Conservation (phyloP, 2,888 invertebrate species). For the Trissolcus japonicus region DNA sequence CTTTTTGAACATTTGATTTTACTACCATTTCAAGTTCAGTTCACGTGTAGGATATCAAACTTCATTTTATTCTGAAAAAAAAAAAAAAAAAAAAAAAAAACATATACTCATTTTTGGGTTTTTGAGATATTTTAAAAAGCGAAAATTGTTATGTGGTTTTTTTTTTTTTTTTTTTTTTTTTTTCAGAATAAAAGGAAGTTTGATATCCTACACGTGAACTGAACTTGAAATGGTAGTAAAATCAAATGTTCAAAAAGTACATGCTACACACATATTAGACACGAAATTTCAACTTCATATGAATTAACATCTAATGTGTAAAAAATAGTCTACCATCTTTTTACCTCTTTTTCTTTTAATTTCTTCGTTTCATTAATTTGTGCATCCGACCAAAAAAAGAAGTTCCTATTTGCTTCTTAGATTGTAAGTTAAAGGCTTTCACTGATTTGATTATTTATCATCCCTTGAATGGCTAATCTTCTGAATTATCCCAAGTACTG, state of each 20-base stretch:
- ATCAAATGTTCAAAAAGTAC: conserved; percentile 1
- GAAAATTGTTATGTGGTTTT: too few species aligned
- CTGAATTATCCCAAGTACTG: conserved; percentile 6
- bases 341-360: conserved; percentile 11
- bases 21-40: neutral
- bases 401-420: conserved; percentile 13
- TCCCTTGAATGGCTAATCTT: neutral
- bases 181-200: too few species aligned
- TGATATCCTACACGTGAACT: neutral
- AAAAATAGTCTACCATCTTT: conserved; percentile 46
- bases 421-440: conserved; percentile 23
- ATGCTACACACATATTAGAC: conserved; percentile 27
- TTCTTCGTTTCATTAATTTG: conserved; percentile 40
- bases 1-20: too few species aligned
- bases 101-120: too few species aligned
- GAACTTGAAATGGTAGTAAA: too few species aligned
- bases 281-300: conserved; percentile 9
- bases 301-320: conserved; percentile 60
- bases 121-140: too few species aligned
- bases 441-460: conserved; percentile 45
- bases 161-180: too few species aligned
- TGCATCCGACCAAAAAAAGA: conserved; percentile 22
- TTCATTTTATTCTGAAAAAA: too few species aligned
- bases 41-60: neutral
- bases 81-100: too few species aligned